Base-by-base conservation (phyloP, 2,888 invertebrate genomes). In the Sarcophaga subvicina region DNA sequence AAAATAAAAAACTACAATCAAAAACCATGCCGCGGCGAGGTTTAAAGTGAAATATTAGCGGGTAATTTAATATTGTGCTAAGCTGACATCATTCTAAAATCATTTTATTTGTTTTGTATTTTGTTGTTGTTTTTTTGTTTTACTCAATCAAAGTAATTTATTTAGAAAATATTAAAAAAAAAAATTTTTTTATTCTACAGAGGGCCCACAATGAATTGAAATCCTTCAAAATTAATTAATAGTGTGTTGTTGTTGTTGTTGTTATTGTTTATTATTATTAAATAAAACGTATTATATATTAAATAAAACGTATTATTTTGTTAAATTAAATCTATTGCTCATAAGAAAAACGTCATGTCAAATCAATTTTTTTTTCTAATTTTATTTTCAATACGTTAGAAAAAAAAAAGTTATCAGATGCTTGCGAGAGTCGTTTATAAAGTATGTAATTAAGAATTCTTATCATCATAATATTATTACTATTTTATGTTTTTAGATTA, bases 61-160 rank as follows among this genome's bases (percentile, higher is more conserved):
- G 8, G 75, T 80, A 76, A 84, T 80, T 84, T 76, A 84, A 76
- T 84, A 66, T 84, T 80, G 27, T 67, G 76, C 71, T 85, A 80
- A 85, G 80, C 76, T 85, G 84, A 85, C 84, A 85, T 85, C 80
- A 84, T 84, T 84, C 62, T 60, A 47, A 60, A 84, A 80, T 76
- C 22, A 79, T 79, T 75, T 83, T 37, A 8, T 37, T 37, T 1
- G 1, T 37, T 37, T 37, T 37, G 37, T 10, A 22, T 22, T 22
- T 22, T 37, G 1, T 37, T 37, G 37, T 37, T 37, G 37, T 37
- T 37, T 37, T 37, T 37, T 10, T 10, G 37, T 37, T 37, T 69
- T n/a, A 71, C 6, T 59, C n/a, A 78, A 73, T 69, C 70, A 62
- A 76, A 70, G 66, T 79, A 80, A 80, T 76, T 70, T 70, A 62